These are phyloP conservation scores for Scaptomyza caliginosa DNA, from an alignment of 2,888 invertebrate genomes.

Conservation along the genomic window DNA sequence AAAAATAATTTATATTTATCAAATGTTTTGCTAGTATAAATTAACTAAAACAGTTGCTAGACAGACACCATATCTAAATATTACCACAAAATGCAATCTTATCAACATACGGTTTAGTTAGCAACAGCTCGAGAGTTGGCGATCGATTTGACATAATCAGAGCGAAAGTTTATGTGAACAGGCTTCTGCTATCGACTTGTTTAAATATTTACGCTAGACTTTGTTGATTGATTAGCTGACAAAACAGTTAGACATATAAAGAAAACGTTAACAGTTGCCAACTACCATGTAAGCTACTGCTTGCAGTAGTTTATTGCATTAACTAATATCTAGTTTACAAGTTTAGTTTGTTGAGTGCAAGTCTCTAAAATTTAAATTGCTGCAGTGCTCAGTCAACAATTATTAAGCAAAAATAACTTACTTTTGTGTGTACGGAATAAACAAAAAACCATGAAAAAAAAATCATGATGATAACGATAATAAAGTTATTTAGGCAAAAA, in stretches of 20 bases:
- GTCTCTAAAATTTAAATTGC: conserved; percentile 10
- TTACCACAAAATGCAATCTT: conserved; percentile 38
- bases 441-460: conserved; percentile 37
- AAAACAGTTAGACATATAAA: conserved; percentile 1
- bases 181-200: conserved; percentile 34
- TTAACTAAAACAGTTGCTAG: conserved; percentile 14
- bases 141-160: conserved; percentile 51
- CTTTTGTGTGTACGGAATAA: conserved; percentile 26
- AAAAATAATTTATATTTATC: conserved; percentile 1
- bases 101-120: conserved; percentile 26
- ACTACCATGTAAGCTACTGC: background rate
- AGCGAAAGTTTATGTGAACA: conserved; percentile 33
- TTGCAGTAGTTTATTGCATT: background rate
- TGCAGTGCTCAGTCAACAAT: conserved; percentile 19
- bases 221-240: conserved; percentile 61
- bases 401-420: conserved; percentile 16
- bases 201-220: conserved; percentile 59
- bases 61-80: conserved; percentile 23
- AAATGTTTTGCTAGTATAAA: background rate
- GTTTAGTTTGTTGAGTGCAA: background rate
- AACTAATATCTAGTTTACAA: conserved; percentile 22
- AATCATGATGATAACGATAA: conserved; percentile 45
- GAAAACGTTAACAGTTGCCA: conserved; percentile 2
- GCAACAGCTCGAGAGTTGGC: conserved; percentile 14
- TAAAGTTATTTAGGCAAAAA: conserved; percentile 40